Evolutionary conservation across 2,797 vertebrate species (phyloP).

Genomic region (Capromys pilorides): DNA sequence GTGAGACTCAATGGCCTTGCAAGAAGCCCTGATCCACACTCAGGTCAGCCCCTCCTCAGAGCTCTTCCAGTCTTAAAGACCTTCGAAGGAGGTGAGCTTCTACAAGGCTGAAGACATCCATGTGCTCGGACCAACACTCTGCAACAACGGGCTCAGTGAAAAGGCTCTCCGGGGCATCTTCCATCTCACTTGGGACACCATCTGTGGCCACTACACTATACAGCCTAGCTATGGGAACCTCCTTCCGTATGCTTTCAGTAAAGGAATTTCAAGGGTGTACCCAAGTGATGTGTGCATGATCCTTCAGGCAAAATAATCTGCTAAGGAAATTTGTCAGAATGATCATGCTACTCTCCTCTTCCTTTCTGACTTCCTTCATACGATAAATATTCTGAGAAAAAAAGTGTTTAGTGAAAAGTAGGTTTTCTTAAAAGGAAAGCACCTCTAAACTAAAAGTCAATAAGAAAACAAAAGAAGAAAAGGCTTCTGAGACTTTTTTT

Average conservation of each 20-base stretch:
- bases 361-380: neutral
- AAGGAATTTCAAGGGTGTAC: neutral
- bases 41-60: neutral
- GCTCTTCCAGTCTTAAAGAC: neutral
- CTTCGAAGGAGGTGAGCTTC: neutral
- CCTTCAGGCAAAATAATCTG: neutral
- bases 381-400: conserved; percentile 52
- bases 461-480: neutral
- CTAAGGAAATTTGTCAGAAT: neutral
- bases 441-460: conserved; percentile 2
- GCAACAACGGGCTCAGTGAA: neutral
- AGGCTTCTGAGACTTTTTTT: neutral
- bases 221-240: neutral
- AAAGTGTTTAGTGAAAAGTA: neutral
- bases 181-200: too few relatives aligned
- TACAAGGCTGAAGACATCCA: neutral
- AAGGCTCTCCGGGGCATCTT: neutral
- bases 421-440: neutral
- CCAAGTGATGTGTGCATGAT: neutral
- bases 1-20: neutral
- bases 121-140: neutral
- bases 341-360: neutral
- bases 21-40: accelerated
- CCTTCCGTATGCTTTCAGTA: neutral
- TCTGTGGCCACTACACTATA: neutral